Evolutionary conservation across 35 echinoderm and acorn worm species (phyloP), one percentile per base, ranked within the genome.

Genomic region (Lytechinus variegatus): DNA sequence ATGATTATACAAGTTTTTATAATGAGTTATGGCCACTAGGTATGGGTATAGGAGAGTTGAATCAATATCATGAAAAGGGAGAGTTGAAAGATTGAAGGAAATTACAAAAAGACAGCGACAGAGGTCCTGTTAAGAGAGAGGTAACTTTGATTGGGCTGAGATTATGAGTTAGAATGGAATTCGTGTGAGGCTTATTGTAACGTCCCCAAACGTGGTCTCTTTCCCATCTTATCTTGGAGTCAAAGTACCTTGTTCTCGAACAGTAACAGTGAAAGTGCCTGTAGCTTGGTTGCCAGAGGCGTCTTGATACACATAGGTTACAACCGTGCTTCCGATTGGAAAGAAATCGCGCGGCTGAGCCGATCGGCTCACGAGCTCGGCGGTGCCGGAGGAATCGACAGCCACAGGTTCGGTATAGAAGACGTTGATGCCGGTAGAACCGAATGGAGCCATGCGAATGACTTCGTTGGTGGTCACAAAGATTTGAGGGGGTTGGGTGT

Each of bases 391-490:
- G 16, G 19, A 24, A 79, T 79, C 66, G 19, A 79, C n/a, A 79
- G 66, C 66, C 6, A 79, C 16, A 5, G 66, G 66, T 24, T 79
- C 66, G 21, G 66, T 79, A 24, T n/a, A 79, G 66, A 79, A 79
- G 66, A 79, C 66, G 8, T 79, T 79, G 2, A 24, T 16, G 14
- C 66, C 66, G 0, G 66, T 0, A 7, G 66, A 79, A 5, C 66
- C 66, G 19, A 79, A 79, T 4, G 66, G 66, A 8, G 19, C 66
- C 14, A 24, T 21, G 66, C 53, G 66, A 54, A 86, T 9, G 24
- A 87, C 54, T 88, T 95, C 19, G 28, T 19, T 21, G 71, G 27
- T 92, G 91, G 52, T 92, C 10, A 56, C 91, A 54, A 91, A 21
- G 89, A 91, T 10, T 29, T 91, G 89, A 91, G 89, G 44, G 11